These are phyloP conservation scores for Catocala sponsa DNA, from an alignment of 2,888 invertebrate species.

Conservation along the genomic window DNA sequence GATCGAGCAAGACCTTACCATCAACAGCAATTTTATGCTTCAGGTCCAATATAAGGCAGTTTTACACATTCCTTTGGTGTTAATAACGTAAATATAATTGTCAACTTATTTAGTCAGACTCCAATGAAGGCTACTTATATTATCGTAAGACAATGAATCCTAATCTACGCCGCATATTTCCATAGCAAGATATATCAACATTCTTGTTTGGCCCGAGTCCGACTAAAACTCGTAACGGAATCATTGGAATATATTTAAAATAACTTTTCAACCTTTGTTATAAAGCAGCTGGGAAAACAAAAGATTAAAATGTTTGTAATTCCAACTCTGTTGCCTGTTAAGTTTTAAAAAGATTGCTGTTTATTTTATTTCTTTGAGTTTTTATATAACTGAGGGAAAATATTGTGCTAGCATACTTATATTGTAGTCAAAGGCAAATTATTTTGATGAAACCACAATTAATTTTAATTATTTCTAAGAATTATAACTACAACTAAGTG, in stretches of 20 bases:
- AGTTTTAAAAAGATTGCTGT: constrained; percentile 12
- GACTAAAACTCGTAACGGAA: constrained; percentile 29
- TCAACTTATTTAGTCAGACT: too few relatives aligned
- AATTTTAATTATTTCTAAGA: too few relatives aligned
- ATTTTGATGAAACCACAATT: too few relatives aligned
- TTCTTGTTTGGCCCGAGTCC: constrained; percentile 36
- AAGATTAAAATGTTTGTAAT: constrained; percentile 20
- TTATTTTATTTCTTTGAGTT: constrained; percentile 14
- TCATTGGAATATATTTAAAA: constrained; percentile 33
- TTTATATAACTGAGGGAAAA: constrained; percentile 6
- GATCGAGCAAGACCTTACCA: too few relatives aligned
- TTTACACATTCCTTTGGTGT: too few relatives aligned
- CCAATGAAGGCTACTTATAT: too few relatives aligned
- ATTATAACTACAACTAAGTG: too few relatives aligned
- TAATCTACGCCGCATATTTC: constrained; percentile 31
- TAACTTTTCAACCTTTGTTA: constrained; percentile 20
- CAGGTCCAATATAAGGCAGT: too few relatives aligned
- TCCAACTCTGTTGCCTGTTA: constrained; percentile 10
- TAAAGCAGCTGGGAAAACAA: constrained; percentile 13
- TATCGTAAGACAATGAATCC: constrained; percentile 32
- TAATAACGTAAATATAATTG: too few relatives aligned
- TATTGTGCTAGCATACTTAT: background rate
- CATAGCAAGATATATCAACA: constrained; percentile 42
- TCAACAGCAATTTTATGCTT: too few relatives aligned
- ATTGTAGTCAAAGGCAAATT: too few relatives aligned